Evolutionary conservation across 1,140 invertebrate species (phyloP), one percentile per base, ranked within the genome.

Genomic region (Ylistrum balloti): DNA sequence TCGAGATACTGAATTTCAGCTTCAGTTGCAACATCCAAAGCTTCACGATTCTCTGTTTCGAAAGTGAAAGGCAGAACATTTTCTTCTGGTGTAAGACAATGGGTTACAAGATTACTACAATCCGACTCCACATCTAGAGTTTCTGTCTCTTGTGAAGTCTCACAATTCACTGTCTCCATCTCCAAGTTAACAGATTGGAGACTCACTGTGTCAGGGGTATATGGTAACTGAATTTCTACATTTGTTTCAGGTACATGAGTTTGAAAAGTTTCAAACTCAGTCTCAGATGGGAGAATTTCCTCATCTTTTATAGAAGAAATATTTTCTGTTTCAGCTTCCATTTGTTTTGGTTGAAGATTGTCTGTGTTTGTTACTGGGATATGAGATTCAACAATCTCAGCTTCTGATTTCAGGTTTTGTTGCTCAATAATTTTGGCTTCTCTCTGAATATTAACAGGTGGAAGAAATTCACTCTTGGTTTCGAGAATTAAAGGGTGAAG

Each of bases 381-480:
- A n/a, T 5, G 28, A 28, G 56, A 74, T 28, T 74, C 56, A 28
- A 74, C 28, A 74, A 74, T 74, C 9, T 74, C 22, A 5, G 56
- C 56, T 74, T 74, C 56, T 74, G 56, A 0, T 74, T 74, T n/a
- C 22, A 74, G 5, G n/a, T 28, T 74, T n/a, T 74, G 56, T 74
- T 22, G 56, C 28, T 74, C 1, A 28, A 11, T 74, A 74, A 74
- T 74, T 74, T 74, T n/a, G 28, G 56, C 56, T 28, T 74, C 56
- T 74, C 22, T 74, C 28, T 74, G 22, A n/a, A 74, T 22, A 74
- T 74, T 74, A 74, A 74, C 28, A 74, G 56, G 56, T 74, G 5
- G 56, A n/a, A 74, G 56, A 74, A 74, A 74, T 28, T 74, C 56
- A 74, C 56, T 74, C 56, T 74, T 74, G 56, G 56, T 74, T 74